These are phyloP conservation scores for Rhinolophus ferrumequinum DNA, from an alignment of 2,113 vertebrate species.

Conservation along the genomic window DNA sequence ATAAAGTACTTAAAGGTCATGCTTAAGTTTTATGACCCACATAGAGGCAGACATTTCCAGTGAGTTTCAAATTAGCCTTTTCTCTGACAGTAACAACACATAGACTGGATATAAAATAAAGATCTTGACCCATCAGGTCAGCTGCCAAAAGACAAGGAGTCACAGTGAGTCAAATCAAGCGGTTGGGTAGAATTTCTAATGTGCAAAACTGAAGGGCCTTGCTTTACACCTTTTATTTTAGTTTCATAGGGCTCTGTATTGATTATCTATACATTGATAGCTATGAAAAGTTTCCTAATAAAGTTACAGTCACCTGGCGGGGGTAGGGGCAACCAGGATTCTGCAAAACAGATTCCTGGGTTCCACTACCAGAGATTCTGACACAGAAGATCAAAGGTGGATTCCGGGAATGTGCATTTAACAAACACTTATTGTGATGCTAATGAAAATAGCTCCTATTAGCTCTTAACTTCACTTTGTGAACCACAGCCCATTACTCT, in stretches of 20 bases:
- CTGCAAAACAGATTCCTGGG: neutral
- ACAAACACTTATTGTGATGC: neutral
- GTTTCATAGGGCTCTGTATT: neutral
- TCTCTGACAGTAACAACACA: conserved; percentile 8
- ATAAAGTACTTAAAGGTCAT: conserved; percentile 22
- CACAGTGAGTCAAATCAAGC: neutral
- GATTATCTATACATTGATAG: neutral
- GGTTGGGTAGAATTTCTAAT: neutral
- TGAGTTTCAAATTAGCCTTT: conserved; percentile 31
- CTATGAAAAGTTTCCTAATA: neutral
- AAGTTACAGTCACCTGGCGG: neutral
- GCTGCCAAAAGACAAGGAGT: neutral
- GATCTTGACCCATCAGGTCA: neutral
- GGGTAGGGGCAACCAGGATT: rapidly evolving
- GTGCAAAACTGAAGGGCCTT: neutral
- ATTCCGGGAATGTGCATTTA: neutral
- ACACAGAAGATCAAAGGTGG: neutral
- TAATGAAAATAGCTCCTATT: neutral
- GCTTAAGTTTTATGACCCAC: neutral
- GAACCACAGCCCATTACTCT: neutral
- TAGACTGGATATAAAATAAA: neutral
- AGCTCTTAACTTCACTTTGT: neutral
- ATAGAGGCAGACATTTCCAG: conserved; percentile 14
- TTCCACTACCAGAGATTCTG: neutral
- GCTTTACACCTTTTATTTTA: neutral